Evolutionary conservation across 2,797 vertebrate genomes (phyloP), one percentile per base, ranked within the genome.

Genomic region (Alosa sapidissima): DNA sequence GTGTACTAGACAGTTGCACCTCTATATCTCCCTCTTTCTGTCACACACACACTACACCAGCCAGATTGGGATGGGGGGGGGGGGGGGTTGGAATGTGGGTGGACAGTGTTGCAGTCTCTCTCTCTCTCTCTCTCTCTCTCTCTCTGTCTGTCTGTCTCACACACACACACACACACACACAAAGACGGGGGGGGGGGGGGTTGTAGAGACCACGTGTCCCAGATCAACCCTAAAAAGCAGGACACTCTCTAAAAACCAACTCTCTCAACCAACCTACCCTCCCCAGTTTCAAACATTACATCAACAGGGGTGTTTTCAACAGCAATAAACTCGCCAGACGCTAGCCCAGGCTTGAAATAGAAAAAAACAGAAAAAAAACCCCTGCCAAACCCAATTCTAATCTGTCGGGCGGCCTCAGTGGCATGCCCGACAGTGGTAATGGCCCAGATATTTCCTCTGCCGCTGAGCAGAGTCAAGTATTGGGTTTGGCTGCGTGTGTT

Each of bases 401-500:
- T 62, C 60, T 24, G 21, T 10, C 60, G 24, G 2, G 16, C 24
- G 60, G 60, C 3, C n/a, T 2, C 21, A n/a, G 16, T 24, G 60
- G 60, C 60, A 28, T 9, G 60, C n/a, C 60, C 19, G 21, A 62
- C 60, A 62, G 60, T 10, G 60, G 21, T 62, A 62, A 62, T 62
- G 60, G 24, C 60, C 60, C 60, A 65, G 60, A 65, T 65, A 65
- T 65, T 65, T 65, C 60, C 60, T 65, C n/a, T 65, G 19, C 55
- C 4, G 55, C 55, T 5, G 55, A 16, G 55, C 55, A 1, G 55
- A 16, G 2, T 24, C n/a, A 65, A 24, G 60, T 65, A 11, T 65
- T 28, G 24, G 60, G n/a, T 65, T 65, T 65, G 60, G 60, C 60
- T 65, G 6, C n/a, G 21, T n/a, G 58, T 24, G 21, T 6, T 55